Evolutionary conservation across 2,797 vertebrate genomes (phyloP).

Genomic region (Ptychobarbus kaznakovi): DNA sequence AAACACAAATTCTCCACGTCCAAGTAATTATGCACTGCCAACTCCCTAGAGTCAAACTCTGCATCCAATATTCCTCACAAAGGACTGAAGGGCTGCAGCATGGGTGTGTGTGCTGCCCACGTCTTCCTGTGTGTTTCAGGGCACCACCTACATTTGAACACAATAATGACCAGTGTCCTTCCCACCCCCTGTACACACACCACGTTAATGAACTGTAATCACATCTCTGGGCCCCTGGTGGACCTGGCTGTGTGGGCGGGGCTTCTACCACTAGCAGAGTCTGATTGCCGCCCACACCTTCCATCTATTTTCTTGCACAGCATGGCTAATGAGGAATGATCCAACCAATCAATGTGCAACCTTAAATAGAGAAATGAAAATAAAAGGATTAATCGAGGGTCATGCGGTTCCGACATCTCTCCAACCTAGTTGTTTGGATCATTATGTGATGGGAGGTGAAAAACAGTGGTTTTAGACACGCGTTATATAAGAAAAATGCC

Average conservation of each 20-base stretch:
- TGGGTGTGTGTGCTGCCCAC: constrained; percentile 57
- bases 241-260: constrained; percentile 71
- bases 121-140: constrained; percentile 63
- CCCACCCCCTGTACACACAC: constrained; percentile 61
- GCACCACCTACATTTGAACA: constrained; percentile 63
- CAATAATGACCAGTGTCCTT: constrained; percentile 64
- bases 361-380: constrained; percentile 16
- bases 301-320: constrained; percentile 67
- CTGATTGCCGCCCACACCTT: constrained; percentile 66
- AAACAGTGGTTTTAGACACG: background rate
- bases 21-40: constrained; percentile 61
- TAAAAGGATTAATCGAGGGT: constrained; percentile 50
- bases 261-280: constrained; percentile 68
- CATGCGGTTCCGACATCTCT: constrained; percentile 27
- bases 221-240: constrained; percentile 65
- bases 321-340: constrained; percentile 62
- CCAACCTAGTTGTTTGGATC: constrained; percentile 24
- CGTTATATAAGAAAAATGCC: background rate
- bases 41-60: constrained; percentile 59
- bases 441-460: constrained; percentile 16
- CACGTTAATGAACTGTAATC: constrained; percentile 63
- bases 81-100: constrained; percentile 54
- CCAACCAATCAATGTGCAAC: constrained; percentile 53
- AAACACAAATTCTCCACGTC: constrained; percentile 41
- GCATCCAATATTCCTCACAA: constrained; percentile 56